Base-by-base conservation (phyloP, 2,888 invertebrate species). In the Tipula unca region DNA sequence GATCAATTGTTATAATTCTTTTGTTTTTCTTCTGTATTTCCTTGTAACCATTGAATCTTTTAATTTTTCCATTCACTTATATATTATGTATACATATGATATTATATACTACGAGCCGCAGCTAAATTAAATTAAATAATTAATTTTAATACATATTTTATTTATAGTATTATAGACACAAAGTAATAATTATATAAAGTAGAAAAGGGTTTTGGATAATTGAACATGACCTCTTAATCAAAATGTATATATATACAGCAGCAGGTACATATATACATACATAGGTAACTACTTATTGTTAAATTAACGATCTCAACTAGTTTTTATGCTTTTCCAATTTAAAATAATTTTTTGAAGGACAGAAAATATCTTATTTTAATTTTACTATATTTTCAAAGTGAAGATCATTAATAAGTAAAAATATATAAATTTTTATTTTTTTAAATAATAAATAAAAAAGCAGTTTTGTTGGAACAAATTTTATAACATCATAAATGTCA, bases 1-100 rank as follows among this genome's bases (percentile, higher is more conserved):
- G 69, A 69, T 69, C 69, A 69, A 69, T 69, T 69, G 69, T 69
- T 69, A 69, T 69, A 69, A 69, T 69, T 69, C 69, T 69, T 69
- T 69, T 69, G 69, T 69, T 69, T 48, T 48, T 69, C 25, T 69
- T 69, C 20, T 25, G 69, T 69, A 69, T 69, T 69, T 69, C 25
- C 69, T 69, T 69, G 69, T 69, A 69, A 69, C 69, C 69, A 69
- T 25, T 69, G 69, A 69, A 69, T 69, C 69, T 69, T 10, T 69
- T 10, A 69, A 69, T 69, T 69, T 25, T 69, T 25, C 69, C 69
- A 69, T 69, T 69, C 69, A 25, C 69, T 25, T n/a, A n/a, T n/a
- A n/a, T n/a, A n/a, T n/a, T n/a, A n/a, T n/a, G n/a, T n/a, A n/a
- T n/a, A n/a, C n/a, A n/a, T n/a, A n/a, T n/a, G n/a, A n/a, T n/a